Evolutionary conservation across 2,113 vertebrate genomes (phyloP), one percentile per base, ranked within the genome.

Genomic region (Protobothrops flavoviridis): DNA sequence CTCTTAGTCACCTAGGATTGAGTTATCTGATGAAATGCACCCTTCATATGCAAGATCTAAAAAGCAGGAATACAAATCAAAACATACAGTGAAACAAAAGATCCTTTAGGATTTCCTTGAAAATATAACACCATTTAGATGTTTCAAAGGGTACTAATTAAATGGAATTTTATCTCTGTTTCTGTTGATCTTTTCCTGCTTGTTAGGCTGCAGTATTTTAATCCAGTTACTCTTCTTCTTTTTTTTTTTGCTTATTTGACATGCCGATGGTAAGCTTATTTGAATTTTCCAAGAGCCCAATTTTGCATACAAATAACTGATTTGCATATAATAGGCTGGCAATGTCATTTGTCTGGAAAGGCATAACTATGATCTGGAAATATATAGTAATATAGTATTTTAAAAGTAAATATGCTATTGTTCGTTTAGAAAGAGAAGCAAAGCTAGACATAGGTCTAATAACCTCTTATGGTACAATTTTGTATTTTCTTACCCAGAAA

Each of bases 191-290:
- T 95, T 52, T 87, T 43, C 74, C 74, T 81, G 3, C 7, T 43
- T 21, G 94, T 94, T 95, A n/a, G 53, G 24, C 61, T 55, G 9
- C 55, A 55, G 61, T 94, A 53, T 95, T 96, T 94, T 96, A 96
- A 95, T 96, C 96, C 95, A 93, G 81, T 95, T 1, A 0, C n/a
- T 15, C n/a, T 64, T 33, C 43, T 43, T 2, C 2, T 15, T 33
- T 74, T 81, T 61, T 95, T 94, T 94, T 91, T 94, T 92, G 92
- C 94, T 93, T 94, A 91, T 90, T 91, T 95, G 95, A 93, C 87
- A 89, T 94, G 92, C 91, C 0, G 69, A 0, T 61, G 69, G 90
- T 93, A 95, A 94, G 59, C 91, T 87, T 64, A 69, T 95, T 96
- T 95, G 93, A 87, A 95, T 97, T 95, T 45, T 43, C 85, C 57